phyloP scores from a whole-genome alignment of 2,113 vertebrate genomes.

The Brachypodius melanocephalos region DNA sequence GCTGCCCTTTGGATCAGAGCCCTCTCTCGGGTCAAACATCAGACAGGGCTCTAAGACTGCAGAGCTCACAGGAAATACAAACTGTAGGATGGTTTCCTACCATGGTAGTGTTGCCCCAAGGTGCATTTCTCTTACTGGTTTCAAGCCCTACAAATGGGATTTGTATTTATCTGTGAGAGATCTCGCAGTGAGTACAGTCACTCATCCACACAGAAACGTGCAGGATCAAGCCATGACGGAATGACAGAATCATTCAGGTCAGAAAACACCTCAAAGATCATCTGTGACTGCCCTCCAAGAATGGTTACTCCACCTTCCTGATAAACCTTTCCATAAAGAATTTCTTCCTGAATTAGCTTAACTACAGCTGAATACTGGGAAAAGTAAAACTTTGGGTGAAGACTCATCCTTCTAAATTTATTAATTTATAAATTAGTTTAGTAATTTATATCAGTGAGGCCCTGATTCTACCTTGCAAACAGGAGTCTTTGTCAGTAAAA shows the following conservation, averaged over 20 bases:
- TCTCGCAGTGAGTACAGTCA: fast-evolving
- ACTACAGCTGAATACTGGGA: not conserved
- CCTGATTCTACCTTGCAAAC: not conserved
- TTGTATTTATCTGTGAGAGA: not conserved
- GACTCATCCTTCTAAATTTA: not conserved
- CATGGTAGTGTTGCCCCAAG: not conserved
- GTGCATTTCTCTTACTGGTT: not conserved
- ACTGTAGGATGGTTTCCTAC: not conserved
- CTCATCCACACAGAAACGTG: not conserved
- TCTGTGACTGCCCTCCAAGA: not conserved
- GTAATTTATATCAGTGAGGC: not conserved
- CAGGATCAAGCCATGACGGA: not conserved
- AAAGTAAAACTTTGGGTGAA: not conserved
- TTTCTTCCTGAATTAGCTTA: not conserved
- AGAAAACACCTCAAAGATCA: not conserved
- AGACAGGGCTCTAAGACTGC: not conserved
- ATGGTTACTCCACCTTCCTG: not conserved
- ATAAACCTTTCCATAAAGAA: not conserved
- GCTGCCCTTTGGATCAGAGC: not conserved
- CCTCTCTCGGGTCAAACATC: not conserved
- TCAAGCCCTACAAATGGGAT: not conserved
- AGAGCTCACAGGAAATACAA: not conserved
- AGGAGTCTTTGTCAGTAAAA: not conserved
- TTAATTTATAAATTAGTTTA: too few relatives aligned
- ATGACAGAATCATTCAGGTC: not conserved